Conservation (phyloP, 2,888 invertebrate genomes). For the Dioctria linearis region DNA sequence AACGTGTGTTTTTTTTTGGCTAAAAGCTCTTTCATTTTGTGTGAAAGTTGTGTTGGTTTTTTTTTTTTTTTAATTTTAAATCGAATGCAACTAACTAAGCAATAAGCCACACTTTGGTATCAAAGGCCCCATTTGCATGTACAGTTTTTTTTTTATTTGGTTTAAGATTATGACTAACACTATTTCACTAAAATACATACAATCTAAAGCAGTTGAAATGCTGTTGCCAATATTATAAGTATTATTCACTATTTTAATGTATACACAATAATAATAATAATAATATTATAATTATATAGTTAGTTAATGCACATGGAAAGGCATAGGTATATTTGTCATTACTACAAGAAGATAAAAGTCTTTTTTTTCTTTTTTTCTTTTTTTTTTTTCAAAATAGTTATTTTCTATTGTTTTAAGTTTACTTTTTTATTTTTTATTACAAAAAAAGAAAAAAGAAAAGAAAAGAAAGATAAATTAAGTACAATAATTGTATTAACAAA, state of each 20-base stretch:
- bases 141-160: slow-evolving; percentile 37
- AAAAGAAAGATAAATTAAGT: slow-evolving; percentile 3
- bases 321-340: slow-evolving; percentile 4
- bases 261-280: too few species aligned
- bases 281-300: background rate
- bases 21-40: slow-evolving; percentile 15
- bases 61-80: slow-evolving; percentile 9
- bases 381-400: slow-evolving; percentile 11
- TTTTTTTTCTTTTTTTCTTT: background rate
- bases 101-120: slow-evolving; percentile 69
- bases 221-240: slow-evolving; percentile 2
- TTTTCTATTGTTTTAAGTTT: slow-evolving; percentile 19
- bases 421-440: background rate
- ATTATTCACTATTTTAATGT: background rate
- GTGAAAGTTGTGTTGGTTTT: background rate
- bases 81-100: slow-evolving; percentile 56
- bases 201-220: slow-evolving; percentile 2
- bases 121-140: slow-evolving; percentile 65
- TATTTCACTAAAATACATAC: slow-evolving; percentile 6
- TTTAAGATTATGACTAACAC: slow-evolving; percentile 7
- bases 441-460: background rate
- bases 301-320: slow-evolving; percentile 34
- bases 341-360: slow-evolving; percentile 23
- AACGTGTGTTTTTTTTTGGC: background rate
- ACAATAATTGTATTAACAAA: slow-evolving; percentile 20